Base-by-base conservation (phyloP, 2,113 vertebrate species). In the Nerophis ophidion region DNA sequence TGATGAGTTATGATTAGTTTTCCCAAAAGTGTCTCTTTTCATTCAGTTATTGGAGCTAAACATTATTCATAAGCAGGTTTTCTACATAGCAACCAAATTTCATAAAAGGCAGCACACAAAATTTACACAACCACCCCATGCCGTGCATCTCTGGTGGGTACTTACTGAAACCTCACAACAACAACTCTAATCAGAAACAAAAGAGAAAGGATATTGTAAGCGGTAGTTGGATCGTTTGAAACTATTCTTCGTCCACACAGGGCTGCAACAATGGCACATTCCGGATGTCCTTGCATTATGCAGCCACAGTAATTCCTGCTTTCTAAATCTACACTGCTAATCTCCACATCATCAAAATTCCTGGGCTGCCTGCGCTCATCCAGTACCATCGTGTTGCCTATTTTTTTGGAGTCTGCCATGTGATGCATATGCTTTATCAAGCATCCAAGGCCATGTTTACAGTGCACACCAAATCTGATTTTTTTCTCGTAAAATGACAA, bases 81-180 rank as follows among this genome's bases (percentile, higher is more conserved):
- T 66, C 10, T 2, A 63, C 46, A 36, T 47, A 47, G 36, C 16
- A 15, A 56, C 16, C 11, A 19, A 17, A 56, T 56, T 56, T 56
- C 36, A 42, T 44, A 17, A 42, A 56, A 57, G 53, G 26, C 26
- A 26, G 49, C 75, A 77, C 65, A 72, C 66, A 63, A 45, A 63
- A 14, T 5, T 46, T 12, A 65, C 55, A 51, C 44, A 72, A 66
- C 17, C 76, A 81, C 64, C 68, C 65, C 85, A 86, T 62, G 6
- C 76, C 68, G 53, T 86, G 86, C 85, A 85, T 61, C 26, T 68
- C 70, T 69, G 63, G 61, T 17, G 66, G 47, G 71, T 91, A 91
- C 90, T 91, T 89, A 91, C 89, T 84, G 89, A 89, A 80, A 90
- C 82, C 81, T 90, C 89, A 85, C 89, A 91, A 84, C 83, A 91